Conservation (phyloP, 2,113 vertebrate genomes). For the Bostrychus sinensis region DNA sequence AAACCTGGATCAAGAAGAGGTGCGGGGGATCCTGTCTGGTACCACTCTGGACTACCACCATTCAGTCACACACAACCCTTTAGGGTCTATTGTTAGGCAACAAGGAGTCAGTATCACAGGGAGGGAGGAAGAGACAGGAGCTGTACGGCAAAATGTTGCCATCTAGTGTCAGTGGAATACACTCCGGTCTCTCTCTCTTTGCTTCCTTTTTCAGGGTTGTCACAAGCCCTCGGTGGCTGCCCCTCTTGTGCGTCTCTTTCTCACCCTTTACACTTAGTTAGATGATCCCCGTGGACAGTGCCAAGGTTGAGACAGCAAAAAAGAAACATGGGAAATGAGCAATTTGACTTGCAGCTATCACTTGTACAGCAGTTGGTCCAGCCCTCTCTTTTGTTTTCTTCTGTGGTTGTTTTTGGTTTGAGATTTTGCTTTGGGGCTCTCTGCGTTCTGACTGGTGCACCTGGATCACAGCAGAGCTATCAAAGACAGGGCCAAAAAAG, state of each 20-base stretch:
- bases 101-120: conserved; percentile 61
- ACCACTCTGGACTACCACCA: conserved; percentile 24
- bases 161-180: conserved; percentile 79
- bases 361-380: conserved; percentile 63
- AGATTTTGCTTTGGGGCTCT: conserved; percentile 42
- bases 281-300: conserved; percentile 35
- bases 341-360: conserved; percentile 65
- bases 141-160: conserved; percentile 80
- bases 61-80: conserved; percentile 31
- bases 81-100: conserved; percentile 63
- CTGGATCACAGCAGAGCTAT: conserved; percentile 20
- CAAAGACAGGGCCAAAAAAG: conserved; percentile 13
- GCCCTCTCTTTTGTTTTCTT: conserved; percentile 67
- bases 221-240: conserved; percentile 51
- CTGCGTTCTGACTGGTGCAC: conserved; percentile 52
- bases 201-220: conserved; percentile 45
- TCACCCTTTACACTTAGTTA: conserved; percentile 1
- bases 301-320: conserved; percentile 43
- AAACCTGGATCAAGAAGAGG: neutral
- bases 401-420: conserved; percentile 48
- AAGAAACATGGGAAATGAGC: conserved; percentile 66
- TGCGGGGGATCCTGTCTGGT: conserved; percentile 11
- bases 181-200: conserved; percentile 33
- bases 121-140: conserved; percentile 7
- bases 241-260: conserved; percentile 26